Base-by-base conservation (phyloP, 2,113 vertebrate genomes). In the Propithecus coquereli region DNA sequence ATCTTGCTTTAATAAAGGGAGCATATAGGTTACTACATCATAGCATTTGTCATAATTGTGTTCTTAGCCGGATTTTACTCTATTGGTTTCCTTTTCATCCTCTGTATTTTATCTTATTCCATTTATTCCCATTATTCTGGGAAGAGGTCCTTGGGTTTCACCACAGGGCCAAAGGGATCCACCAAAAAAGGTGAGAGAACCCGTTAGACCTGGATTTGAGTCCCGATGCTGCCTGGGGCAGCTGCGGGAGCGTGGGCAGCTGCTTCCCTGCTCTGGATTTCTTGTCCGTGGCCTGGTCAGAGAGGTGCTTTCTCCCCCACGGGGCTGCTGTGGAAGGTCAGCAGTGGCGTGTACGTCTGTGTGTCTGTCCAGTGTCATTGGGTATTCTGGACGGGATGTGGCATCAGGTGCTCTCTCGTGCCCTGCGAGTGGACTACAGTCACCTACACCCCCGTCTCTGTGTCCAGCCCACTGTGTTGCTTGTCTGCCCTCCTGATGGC, bases 191-290 rank as follows among this genome's bases (percentile, higher is more conserved):
- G 66, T 34, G 7, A 2, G 6, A 66, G 32, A 52, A 18, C 20
- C 27, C 14, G 2, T 34, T 13, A 23, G 73, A 27, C 0, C 1
- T 3, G 8, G 32, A 27, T 22, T 20, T 2, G 1, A 11, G 16
- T n/a, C 43, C 8, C 17, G 0, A 23, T 8, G 40, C 40, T 43
- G 40, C 40, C 40, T 43, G 40, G 40, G 40, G 40, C 40, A 43
- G 40, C 40, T 43, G 1, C 0, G 6, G 7, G 50, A 43, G 70
- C 1, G 18, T 25, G 32, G 8, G 37, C 65, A 16, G 30, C 68
- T 8, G 6, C n/a, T 11, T 30, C 45, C 66, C 61, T 4, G 1
- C 13, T n/a, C 25, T 5, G 68, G 13, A 14, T 37, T 9, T 87
- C 74, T 3, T 14, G 1, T 8, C 0, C 20, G 47, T 16, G 43